Evolutionary conservation across 1,140 invertebrate genomes (phyloP).

Genomic region (Dendroctonus ponderosae): DNA sequence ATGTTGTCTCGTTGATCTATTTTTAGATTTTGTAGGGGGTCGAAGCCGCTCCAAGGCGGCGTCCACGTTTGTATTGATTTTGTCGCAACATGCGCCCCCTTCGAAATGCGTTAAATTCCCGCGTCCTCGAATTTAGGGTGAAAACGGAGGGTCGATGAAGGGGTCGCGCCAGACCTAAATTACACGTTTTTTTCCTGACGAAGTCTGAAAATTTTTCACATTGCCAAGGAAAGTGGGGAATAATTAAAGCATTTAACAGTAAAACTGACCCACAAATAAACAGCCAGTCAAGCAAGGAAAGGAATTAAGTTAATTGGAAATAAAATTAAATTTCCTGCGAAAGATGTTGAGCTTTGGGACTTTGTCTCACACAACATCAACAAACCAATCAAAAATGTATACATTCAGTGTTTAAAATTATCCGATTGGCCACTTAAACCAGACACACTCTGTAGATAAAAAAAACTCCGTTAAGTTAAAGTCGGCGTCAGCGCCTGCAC

Average conservation of each 20-base stretch:
- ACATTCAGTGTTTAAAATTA: no score
- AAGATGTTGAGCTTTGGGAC: no score
- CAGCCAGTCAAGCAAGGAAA: background rate
- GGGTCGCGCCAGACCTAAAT: slow-evolving; percentile 3
- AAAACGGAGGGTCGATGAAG: slow-evolving; percentile 8
- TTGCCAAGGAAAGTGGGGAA: background rate
- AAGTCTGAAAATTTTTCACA: background rate
- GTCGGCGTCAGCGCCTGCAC: no score
- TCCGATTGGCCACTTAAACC: no score
- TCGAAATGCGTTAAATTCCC: slow-evolving; percentile 4
- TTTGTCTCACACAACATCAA: no score
- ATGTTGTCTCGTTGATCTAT: no score
- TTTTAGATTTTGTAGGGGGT: no score
- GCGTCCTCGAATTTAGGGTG: slow-evolving; percentile 1
- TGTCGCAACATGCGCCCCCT: slow-evolving; percentile 15
- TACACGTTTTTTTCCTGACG: background rate
- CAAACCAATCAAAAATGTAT: no score
- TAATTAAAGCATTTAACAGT: background rate
- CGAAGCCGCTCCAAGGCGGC: no score
- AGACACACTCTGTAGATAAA: no score
- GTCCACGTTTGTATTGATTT: slow-evolving; percentile 5
- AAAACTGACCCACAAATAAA: background rate
- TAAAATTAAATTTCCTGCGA: background rate
- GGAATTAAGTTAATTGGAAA: background rate
- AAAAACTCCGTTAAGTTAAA: no score